These are phyloP conservation scores for Orientallactaga bullata DNA, from an alignment of 2,113 vertebrate species.

Conservation along the genomic window DNA sequence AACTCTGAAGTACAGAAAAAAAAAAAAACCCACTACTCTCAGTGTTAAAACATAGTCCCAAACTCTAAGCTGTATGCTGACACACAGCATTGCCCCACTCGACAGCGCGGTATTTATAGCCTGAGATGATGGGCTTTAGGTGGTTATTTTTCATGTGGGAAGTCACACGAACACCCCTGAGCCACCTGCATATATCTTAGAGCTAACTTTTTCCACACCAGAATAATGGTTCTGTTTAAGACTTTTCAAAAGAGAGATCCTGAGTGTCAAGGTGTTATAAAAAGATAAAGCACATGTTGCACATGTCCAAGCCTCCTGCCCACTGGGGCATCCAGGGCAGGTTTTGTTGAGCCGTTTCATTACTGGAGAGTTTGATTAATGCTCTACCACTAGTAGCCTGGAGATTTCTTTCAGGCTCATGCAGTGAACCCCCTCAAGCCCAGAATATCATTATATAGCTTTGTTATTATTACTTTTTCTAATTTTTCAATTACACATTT, in stretches of 20 bases:
- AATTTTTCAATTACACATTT: conserved; percentile 59
- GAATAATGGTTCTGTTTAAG: conserved; percentile 59
- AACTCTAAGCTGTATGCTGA: not conserved
- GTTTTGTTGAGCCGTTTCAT: conserved; percentile 60
- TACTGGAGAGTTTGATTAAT: conserved; percentile 58
- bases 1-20: conserved; percentile 55
- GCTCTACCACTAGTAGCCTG: not conserved
- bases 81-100: conserved; percentile 24
- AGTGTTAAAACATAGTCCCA: conserved; percentile 17
- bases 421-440: conserved; percentile 40
- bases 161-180: conserved; percentile 70
- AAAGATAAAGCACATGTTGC: conserved; percentile 67
- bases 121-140: conserved; percentile 15
- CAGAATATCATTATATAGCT: conserved; percentile 42
- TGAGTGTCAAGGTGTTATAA: conserved; percentile 79
- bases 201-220: conserved; percentile 58
- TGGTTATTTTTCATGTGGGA: conserved; percentile 65
- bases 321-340: conserved; percentile 55
- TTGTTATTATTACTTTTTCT: conserved; percentile 52
- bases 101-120: conserved; percentile 66
- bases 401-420: conserved; percentile 25
- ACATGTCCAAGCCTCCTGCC: conserved; percentile 54
- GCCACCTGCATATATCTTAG: conserved; percentile 69
- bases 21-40: not conserved
- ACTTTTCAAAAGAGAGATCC: conserved; percentile 60